These are phyloP conservation scores for Esox masquinongy DNA, from an alignment of 2,797 vertebrate genomes.

Conservation along the genomic window DNA sequence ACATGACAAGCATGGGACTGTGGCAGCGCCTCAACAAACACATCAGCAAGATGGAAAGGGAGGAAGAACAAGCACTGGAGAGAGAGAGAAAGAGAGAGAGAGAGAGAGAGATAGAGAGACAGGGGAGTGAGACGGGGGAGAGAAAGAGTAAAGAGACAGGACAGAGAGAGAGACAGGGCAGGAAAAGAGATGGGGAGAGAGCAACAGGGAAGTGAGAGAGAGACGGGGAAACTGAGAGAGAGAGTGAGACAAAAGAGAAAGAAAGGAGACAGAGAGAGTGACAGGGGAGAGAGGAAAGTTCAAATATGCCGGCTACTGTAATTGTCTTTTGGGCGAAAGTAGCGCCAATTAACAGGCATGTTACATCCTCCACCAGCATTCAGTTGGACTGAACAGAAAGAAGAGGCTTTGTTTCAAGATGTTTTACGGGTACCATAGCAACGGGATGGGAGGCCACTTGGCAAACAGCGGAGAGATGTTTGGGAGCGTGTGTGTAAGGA, in stretches of 20 bases:
- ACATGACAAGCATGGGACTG: constrained; percentile 33
- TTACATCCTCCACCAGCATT: constrained; percentile 67
- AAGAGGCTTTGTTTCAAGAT: constrained; percentile 57
- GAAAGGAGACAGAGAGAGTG: constrained; percentile 16
- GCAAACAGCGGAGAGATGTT: constrained; percentile 48
- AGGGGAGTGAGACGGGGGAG: constrained; percentile 42
- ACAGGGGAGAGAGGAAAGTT: constrained; percentile 44
- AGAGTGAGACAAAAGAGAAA: not conserved
- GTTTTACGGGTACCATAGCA: constrained; percentile 32
- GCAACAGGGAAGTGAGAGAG: not conserved
- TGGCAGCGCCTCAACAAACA: constrained; percentile 9
- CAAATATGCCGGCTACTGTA: constrained; percentile 37
- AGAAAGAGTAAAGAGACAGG: constrained; percentile 23
- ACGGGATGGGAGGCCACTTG: constrained; percentile 47
- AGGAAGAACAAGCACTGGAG: constrained; percentile 16
- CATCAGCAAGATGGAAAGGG: constrained; percentile 15
- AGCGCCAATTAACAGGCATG: constrained; percentile 71
- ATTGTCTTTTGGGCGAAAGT: constrained; percentile 67
- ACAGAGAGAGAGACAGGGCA: constrained; percentile 55
- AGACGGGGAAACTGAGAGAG: not conserved
- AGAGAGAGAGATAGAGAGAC: constrained; percentile 30
- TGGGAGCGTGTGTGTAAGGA: constrained; percentile 23
- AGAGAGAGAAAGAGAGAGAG: constrained; percentile 23
- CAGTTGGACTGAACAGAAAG: constrained; percentile 63
- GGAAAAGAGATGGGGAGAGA: not conserved